Percentiles rank a stretch among this genome's conserved stretches.
Evolutionary conservation across 2,888 invertebrate genomes (phyloP).

Genomic region (Microctonus brassicae): DNA sequence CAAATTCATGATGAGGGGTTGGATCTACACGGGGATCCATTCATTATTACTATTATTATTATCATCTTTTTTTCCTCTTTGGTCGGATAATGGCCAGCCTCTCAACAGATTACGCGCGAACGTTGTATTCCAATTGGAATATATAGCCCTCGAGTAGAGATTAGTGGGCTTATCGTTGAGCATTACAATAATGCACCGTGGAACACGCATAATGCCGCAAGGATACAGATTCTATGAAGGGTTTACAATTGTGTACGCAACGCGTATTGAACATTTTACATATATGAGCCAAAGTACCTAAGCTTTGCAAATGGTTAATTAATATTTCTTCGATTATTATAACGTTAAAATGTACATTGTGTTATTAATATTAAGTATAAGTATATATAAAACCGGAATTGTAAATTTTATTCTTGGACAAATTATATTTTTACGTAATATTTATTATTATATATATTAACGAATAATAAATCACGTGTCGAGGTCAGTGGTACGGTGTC

Average conservation of each 20-base stretch:
- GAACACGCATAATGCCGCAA: constrained; percentile 49
- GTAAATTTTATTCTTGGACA: neutral
- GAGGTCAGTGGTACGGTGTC: constrained; percentile 17
- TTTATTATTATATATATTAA: neutral
- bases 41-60: constrained; percentile 28
- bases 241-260: constrained; percentile 1
- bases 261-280: constrained; percentile 12
- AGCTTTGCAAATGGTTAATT: constrained; percentile 5
- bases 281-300: neutral
- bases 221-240: constrained; percentile 14
- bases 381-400: neutral
- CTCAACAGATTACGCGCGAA: constrained; percentile 63
- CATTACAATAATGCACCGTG: constrained; percentile 60
- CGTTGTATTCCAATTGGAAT: constrained; percentile 57
- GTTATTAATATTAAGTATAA: neutral
- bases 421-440: neutral
- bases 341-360: neutral
- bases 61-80: constrained; percentile 43
- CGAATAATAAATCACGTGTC: constrained; percentile 2
- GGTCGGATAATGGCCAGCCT: constrained; percentile 61
- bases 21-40: constrained; percentile 15
- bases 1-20: constrained; percentile 12
- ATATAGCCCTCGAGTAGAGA: constrained; percentile 57
- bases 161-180: constrained; percentile 65
- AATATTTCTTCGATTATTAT: constrained; percentile 1